Conservation (phyloP, 1,140 invertebrate genomes). For the Drosophila insularis region DNA sequence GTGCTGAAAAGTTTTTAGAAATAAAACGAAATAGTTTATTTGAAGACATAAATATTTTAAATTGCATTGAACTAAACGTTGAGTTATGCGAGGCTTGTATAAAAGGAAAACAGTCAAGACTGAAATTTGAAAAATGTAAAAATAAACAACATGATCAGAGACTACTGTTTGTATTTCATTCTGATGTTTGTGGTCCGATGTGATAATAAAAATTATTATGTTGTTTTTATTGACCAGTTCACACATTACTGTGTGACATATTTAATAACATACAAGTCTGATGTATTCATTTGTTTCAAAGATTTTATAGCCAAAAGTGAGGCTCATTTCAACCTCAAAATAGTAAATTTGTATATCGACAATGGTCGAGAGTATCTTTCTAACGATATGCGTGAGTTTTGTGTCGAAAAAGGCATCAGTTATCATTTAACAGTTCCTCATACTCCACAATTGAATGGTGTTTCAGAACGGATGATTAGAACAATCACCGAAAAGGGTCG, state of each 20-base stretch:
- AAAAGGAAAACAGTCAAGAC: conserved; percentile 82
- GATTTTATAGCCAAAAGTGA: too few species aligned
- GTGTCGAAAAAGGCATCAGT: conserved; percentile 82
- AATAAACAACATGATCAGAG: conserved; percentile 67
- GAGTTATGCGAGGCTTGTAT: conserved; percentile 83
- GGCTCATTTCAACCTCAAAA: conserved; percentile 66
- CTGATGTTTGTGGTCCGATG: conserved; percentile 83
- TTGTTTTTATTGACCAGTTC: too few species aligned
- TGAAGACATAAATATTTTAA: conserved; percentile 18
- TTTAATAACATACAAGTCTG: too few species aligned
- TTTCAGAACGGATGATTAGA: conserved; percentile 83
- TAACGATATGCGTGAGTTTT: conserved; percentile 75
- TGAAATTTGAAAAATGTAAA: conserved; percentile 77
- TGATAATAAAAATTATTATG: conserved; percentile 8
- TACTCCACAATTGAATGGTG: too few species aligned
- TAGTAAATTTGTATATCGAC: conserved; percentile 70
- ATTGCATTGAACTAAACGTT: conserved; percentile 34
- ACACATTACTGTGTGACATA: too few species aligned
- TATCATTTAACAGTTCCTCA: too few species aligned
- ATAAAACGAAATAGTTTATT: conserved; percentile 18
- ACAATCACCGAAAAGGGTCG: conserved; percentile 83
- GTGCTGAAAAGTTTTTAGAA: conserved; percentile 14
- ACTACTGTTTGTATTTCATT: conserved; percentile 81
- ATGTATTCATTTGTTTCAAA: too few species aligned
- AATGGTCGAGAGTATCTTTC: conserved; percentile 32